Evolutionary conservation across 2,113 vertebrate species (phyloP).

Genomic region (Hyperopisus bebe): DNA sequence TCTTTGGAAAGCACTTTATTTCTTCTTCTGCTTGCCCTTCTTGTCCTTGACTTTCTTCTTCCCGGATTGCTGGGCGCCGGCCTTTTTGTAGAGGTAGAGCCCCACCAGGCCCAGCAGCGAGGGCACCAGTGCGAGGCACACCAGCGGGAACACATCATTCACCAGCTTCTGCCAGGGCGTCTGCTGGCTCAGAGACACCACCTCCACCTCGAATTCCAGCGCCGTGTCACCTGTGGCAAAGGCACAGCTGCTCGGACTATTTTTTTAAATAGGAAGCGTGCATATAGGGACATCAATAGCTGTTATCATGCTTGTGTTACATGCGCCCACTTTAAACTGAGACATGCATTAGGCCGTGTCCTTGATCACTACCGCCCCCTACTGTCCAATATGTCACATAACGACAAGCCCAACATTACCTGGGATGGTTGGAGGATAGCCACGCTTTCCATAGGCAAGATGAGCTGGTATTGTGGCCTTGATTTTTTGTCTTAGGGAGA

Average conservation of each 20-base stretch:
- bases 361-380: not conserved
- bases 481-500: conserved; percentile 77
- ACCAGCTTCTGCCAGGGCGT: conserved; percentile 80
- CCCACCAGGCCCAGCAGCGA: conserved; percentile 82
- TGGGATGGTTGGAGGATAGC: conserved; percentile 85
- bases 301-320: not conserved
- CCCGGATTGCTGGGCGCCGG: conserved; percentile 65
- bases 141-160: conserved; percentile 72
- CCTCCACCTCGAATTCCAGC: conserved; percentile 87
- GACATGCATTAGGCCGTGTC: not conserved
- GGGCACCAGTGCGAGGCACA: conserved; percentile 80
- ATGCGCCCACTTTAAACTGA: not conserved
- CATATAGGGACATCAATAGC: not conserved
- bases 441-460: conserved; percentile 89
- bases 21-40: conserved; percentile 81
- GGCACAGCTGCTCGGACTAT: not conserved
- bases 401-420: conserved; percentile 56
- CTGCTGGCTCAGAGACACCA: conserved; percentile 72
- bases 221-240: conserved; percentile 68
- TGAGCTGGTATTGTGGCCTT: conserved; percentile 85
- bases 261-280: not conserved
- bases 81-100: conserved; percentile 84
- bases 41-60: conserved; percentile 94
- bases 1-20: conserved; percentile 67
- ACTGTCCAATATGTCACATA: not conserved